Percentiles rank a stretch among this genome's conserved stretches.
Conservation (phyloP, 2,113 vertebrate genomes). For the Gobius niger region DNA sequence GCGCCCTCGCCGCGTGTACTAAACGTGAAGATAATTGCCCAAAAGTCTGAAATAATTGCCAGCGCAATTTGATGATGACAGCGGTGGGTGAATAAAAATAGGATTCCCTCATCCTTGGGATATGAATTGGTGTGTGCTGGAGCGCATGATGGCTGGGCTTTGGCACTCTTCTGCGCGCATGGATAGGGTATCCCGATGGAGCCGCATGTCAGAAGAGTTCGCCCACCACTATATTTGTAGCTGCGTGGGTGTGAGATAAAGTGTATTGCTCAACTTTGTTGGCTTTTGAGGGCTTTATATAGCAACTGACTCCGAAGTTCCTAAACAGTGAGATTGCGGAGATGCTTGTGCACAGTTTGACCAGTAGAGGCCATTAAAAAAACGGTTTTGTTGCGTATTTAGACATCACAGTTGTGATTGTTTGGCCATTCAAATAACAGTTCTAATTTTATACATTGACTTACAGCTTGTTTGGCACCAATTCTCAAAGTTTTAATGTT, state of each 20-base stretch:
- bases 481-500: neutral
- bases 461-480: too few relatives aligned
- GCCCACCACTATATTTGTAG: conserved; percentile 74
- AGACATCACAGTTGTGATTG: conserved; percentile 22
- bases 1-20: conserved; percentile 38
- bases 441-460: too few relatives aligned
- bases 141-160: conserved; percentile 60
- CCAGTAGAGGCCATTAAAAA: conserved; percentile 69
- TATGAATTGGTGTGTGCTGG: conserved; percentile 53
- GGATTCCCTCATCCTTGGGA: conserved; percentile 63
- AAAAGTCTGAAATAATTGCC: conserved; percentile 74
- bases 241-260: conserved; percentile 75
- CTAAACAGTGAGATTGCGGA: conserved; percentile 44
- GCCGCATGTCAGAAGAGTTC: conserved; percentile 68
- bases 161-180: conserved; percentile 59
- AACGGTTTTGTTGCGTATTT: conserved; percentile 27
- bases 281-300: conserved; percentile 73
- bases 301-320: conserved; percentile 65
- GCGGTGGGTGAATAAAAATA: conserved; percentile 68
- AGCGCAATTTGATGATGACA: conserved; percentile 67
- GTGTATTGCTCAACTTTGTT: conserved; percentile 76
- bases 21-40: conserved; percentile 74
- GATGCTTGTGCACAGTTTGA: conserved; percentile 36
- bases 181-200: conserved; percentile 72
- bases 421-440: conserved; percentile 7